phyloP scores from a whole-genome alignment of 23 tunicate genomes.

The Phallusia fumigata region DNA sequence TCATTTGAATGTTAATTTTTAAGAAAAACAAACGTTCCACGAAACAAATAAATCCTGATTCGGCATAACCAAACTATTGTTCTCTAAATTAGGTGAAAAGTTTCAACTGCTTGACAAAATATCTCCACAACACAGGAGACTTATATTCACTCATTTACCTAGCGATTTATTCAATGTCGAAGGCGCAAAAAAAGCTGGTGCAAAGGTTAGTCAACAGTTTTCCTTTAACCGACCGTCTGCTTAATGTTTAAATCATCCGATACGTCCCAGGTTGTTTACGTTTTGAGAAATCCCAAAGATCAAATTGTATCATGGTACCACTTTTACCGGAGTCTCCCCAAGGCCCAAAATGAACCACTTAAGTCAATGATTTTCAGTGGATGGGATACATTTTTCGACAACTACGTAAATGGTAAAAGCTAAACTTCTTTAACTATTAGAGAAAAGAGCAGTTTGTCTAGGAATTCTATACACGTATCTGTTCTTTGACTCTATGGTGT shows the following conservation, averaged over 20 bases:
- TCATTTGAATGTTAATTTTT: no score
- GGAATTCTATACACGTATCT: no score
- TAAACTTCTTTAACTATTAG: no score
- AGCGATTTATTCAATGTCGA: background rate
- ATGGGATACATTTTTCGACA: constrained; percentile 46
- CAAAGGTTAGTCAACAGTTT: background rate
- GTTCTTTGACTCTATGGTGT: no score
- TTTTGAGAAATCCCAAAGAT: constrained; percentile 53
- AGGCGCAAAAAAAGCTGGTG: background rate
- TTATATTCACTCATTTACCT: background rate
- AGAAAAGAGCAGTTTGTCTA: no score
- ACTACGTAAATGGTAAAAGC: constrained; percentile 23
- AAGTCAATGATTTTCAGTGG: constrained; percentile 32
- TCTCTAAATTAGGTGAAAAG: background rate
- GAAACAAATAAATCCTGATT: no score
- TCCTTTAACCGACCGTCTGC: no score
- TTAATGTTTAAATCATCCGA: no score
- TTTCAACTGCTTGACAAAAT: background rate
- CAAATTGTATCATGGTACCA: constrained; percentile 48
- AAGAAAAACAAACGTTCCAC: no score
- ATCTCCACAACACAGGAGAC: background rate
- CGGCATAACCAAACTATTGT: no score
- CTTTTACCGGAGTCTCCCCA: constrained; percentile 14
- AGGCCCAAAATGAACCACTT: constrained; percentile 21
- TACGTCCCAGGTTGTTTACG: constrained; percentile 18